Percentiles rank a stretch among this genome's conserved stretches.
Evolutionary conservation across 2,113 vertebrate genomes (phyloP).

Genomic region (Motacilla tschutschensis): DNA sequence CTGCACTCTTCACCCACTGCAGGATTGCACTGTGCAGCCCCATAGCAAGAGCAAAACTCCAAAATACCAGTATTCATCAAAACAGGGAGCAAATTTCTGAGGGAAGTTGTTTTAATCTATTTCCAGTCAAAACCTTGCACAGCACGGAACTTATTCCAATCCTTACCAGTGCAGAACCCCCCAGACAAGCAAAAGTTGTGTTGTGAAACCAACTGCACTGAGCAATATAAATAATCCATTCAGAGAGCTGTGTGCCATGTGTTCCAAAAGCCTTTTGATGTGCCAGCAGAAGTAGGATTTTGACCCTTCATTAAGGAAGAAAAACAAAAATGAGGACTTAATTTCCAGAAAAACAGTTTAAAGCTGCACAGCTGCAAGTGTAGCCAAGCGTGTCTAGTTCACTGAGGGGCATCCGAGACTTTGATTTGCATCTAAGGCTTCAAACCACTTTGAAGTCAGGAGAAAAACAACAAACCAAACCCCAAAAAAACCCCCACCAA

Average conservation of each 20-base stretch:
- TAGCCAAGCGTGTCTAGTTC: background rate
- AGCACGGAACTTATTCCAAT: background rate
- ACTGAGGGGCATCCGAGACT: background rate
- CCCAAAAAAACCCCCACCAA: accelerated
- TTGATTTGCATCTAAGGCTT: conserved; percentile 6
- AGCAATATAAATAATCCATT: background rate
- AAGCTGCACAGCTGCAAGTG: background rate
- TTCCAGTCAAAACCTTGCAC: background rate
- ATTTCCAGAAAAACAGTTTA: background rate
- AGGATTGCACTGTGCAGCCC: background rate
- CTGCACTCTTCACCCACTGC: background rate
- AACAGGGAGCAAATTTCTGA: background rate
- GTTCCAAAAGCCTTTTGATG: background rate
- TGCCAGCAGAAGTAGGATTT: background rate
- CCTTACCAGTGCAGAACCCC: background rate
- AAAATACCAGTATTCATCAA: background rate
- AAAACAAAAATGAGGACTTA: background rate
- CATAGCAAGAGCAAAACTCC: background rate
- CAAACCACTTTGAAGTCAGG: conserved; percentile 2
- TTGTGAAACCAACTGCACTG: background rate
- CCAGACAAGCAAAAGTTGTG: background rate
- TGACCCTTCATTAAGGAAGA: conserved; percentile 11
- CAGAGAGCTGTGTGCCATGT: background rate
- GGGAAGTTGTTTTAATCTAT: background rate
- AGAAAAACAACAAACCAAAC: background rate